Evolutionary conservation across 1,140 invertebrate genomes (phyloP), one percentile per base, ranked within the genome.

Genomic region (Drosophila nasuta): DNA sequence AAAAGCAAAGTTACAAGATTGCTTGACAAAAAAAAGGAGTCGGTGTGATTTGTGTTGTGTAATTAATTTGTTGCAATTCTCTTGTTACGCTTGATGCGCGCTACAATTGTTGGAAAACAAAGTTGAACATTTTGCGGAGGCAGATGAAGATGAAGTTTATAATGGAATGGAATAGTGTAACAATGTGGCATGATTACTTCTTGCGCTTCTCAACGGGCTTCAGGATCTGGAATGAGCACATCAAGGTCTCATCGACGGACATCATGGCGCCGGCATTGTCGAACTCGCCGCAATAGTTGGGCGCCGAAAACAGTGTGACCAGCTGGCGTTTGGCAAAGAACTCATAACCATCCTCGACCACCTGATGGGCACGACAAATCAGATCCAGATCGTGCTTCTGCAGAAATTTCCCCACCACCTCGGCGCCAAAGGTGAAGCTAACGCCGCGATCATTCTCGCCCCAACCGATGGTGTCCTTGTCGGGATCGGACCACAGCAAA

Each of bases 261-360:
- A 99, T 99, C 97, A 99, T 99, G 66, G 97, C 98, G 67, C 94
- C 94, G 45, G 98, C 99, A 93, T 99, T 99, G 92, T 99, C 99
- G 93, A 99, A 99, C 94, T 99, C 98, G 51, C 95, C 95, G 93
- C 98, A 99, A 93, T 99, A 99, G 94, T 99, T 99, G 13, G 98
- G 98, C n/a, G 98, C 97, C 4, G 96, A 97, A 86, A 99, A 99
- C 8, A 99, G 93, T 6, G 98, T 99, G 28, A 99, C 99, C 68
- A 99, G 94, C 91, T 99, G 98, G 79, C 98, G 94, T 93, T 99
- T 99, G 4, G 98, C 98, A 92, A 99, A 99, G 93, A 99, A 99
- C 93, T 99, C 98, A 93, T 99, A 99, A 2, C 98, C 98, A 93
- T 99, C 98, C 94, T 99, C 98, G 3, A 99, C 98, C 7, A 99